Evolutionary conservation across 2,113 vertebrate genomes (phyloP).

Genomic region (Ptychochromis oligacanthus): DNA sequence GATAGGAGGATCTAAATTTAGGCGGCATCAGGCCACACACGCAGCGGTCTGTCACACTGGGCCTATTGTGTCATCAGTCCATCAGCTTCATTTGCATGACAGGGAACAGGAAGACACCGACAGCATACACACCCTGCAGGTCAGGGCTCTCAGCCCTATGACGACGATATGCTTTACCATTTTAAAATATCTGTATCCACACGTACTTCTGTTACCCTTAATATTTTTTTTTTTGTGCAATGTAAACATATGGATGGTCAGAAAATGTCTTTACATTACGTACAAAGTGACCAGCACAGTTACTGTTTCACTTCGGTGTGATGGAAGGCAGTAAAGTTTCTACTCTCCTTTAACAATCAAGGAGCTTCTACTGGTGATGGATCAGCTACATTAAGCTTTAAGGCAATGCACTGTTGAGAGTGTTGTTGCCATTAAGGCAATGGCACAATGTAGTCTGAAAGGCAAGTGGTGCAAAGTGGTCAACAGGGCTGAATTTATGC

Average conservation of each 20-base stretch:
- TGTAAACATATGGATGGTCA: constrained; percentile 61
- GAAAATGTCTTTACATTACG: constrained; percentile 68
- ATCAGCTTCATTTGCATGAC: constrained; percentile 56
- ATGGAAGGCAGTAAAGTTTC: constrained; percentile 48
- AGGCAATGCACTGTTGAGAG: constrained; percentile 57
- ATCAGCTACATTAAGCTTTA: constrained; percentile 61
- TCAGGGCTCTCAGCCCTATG: background rate
- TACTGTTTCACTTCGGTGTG: constrained; percentile 17
- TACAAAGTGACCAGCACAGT: constrained; percentile 48
- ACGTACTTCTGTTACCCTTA: background rate
- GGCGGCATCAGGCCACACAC: constrained; percentile 5
- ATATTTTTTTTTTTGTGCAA: constrained; percentile 4
- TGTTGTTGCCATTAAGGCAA: constrained; percentile 42
- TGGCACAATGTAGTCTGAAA: constrained; percentile 62
- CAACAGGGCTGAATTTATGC: background rate
- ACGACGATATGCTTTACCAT: background rate
- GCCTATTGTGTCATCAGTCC: constrained; percentile 26
- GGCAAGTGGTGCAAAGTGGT: constrained; percentile 61
- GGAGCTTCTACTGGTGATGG: constrained; percentile 40
- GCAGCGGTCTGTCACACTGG: constrained; percentile 1
- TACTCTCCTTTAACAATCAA: constrained; percentile 23
- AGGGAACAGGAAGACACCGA: constrained; percentile 48
- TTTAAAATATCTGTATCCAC: background rate
- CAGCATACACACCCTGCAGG: constrained; percentile 7
- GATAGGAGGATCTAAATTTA: background rate